Evolutionary conservation across 2,113 vertebrate species (phyloP), one percentile per base, ranked within the genome.

Genomic region (Heterotis niloticus): DNA sequence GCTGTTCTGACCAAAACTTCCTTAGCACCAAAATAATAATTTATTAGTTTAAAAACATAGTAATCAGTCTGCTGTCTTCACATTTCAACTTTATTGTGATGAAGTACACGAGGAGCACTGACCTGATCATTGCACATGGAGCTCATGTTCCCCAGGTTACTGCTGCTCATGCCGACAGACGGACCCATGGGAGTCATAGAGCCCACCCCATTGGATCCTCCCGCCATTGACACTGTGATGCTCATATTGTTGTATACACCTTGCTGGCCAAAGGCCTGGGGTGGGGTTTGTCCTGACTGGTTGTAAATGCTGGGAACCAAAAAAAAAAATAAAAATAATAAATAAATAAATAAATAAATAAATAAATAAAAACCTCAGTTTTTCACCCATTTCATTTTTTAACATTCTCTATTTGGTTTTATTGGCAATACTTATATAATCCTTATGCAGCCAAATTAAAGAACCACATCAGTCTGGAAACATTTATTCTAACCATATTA

Each of bases 181-280:
- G 93, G 93, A 29, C 93, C 93, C 88, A 96, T 92, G 20, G 94
- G 93, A 85, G 94, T 94, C 89, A 97, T 91, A 16, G 93, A 94
- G 85, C 92, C 92, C 76, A 94, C 94, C 1, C 86, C 90, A 4
- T 92, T 87, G 5, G 94, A 94, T 71, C 93, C 94, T 26, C 95
- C 94, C 0, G 94, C 96, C 96, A 98, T 98, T 85, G 96, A 96
- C 79, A 98, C 96, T 0, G 96, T 98, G 90, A 98, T 98, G 92
- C 95, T 98, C 96, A 98, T 98, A 87, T 98, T 98, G 93, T 98
- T 98, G 93, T 98, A 98, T 64, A 98, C 92, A 81, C 95, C 95
- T 85, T 96, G 95, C 90, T 97, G 96, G 78, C 88, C 86, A 20
- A 92, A 94, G 0, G 82, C 74, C 56, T 90, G 93, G 17, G 89